phyloP scores from a whole-genome alignment of 37 sponge, comb jelly and placozoan species.

The Spongia lamella region DNA sequence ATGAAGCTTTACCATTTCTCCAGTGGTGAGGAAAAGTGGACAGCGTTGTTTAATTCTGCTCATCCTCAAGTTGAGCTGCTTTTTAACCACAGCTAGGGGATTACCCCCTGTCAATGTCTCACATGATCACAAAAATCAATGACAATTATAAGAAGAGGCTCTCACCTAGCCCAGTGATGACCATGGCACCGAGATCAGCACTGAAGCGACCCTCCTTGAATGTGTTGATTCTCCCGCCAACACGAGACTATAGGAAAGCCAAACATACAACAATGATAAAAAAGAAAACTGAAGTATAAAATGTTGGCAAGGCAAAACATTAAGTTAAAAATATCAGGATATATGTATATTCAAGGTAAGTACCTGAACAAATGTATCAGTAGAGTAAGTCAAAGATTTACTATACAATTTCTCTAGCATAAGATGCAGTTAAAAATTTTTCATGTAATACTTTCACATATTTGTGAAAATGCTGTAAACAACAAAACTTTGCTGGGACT shows the following conservation, averaged over 20 bases:
- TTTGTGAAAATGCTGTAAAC: too few relatives aligned
- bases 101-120: conserved; percentile 74
- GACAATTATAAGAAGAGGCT: background rate
- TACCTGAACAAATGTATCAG: too few relatives aligned
- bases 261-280: background rate
- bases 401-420: too few relatives aligned
- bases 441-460: too few relatives aligned
- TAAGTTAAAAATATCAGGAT: too few relatives aligned
- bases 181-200: conserved; percentile 99
- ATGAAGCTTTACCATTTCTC: conserved; percentile 57
- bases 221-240: conserved; percentile 93
- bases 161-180: conserved; percentile 92
- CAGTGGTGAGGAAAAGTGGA: conserved; percentile 94
- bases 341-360: too few relatives aligned
- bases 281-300: too few relatives aligned
- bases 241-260: conserved; percentile 62
- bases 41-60: conserved; percentile 89
- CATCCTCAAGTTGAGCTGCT: conserved; percentile 85
- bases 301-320: too few relatives aligned
- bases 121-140: background rate
- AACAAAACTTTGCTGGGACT: too few relatives aligned
- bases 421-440: too few relatives aligned
- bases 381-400: too few relatives aligned
- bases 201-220: conserved; percentile 77
- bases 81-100: conserved; percentile 84